Evolutionary conservation across 1,140 invertebrate species (phyloP).

Genomic region (Bombus turneri): DNA sequence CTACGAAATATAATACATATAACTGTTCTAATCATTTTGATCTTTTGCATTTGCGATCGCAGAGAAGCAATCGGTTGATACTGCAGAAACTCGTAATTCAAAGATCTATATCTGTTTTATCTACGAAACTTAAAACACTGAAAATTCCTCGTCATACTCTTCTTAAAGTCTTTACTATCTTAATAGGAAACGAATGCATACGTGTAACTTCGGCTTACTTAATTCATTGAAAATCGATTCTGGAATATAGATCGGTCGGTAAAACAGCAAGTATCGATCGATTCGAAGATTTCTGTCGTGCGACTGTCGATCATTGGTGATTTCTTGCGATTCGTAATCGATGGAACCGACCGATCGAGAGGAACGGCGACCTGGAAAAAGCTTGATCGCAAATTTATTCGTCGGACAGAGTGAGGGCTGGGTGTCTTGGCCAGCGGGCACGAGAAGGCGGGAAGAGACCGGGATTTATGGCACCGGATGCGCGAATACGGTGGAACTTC

Average conservation of each 20-base stretch:
- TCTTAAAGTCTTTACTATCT: neutral
- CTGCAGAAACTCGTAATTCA: neutral
- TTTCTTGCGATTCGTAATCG: neutral
- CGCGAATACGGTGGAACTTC: conserved; percentile 78
- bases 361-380: conserved; percentile 28
- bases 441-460: conserved; percentile 68
- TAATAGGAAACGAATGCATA: neutral
- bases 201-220: neutral
- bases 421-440: conserved; percentile 68
- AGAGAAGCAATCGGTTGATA: neutral
- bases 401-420: conserved; percentile 56
- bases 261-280: neutral
- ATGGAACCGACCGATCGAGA: conserved; percentile 15
- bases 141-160: neutral
- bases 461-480: conserved; percentile 76
- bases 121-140: neutral
- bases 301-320: conserved; percentile 4
- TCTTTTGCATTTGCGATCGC: neutral
- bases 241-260: neutral
- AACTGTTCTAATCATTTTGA: too few species aligned
- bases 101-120: conserved; percentile 14
- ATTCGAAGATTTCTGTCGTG: neutral
- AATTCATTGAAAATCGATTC: neutral
- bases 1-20: too few species aligned
- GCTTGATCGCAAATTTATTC: conserved; percentile 68